A percentile compares a stretch with the other conserved stretches of the same genome.
Evolutionary conservation across 2,888 invertebrate genomes (phyloP).

Genomic region (Archaeoteleia sp.): DNA sequence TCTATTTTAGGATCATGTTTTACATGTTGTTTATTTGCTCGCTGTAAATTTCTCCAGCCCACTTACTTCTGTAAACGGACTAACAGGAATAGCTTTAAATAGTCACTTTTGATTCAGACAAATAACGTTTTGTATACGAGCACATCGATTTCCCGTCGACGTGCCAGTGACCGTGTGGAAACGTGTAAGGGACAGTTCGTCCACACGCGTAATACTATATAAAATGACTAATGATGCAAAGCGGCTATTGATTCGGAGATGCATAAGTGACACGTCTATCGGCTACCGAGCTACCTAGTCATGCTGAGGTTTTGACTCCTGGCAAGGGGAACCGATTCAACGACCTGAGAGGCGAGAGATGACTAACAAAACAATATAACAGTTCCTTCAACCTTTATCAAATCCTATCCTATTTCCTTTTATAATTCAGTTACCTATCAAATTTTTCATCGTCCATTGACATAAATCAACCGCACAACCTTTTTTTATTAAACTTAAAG

Average conservation of each 20-base stretch:
- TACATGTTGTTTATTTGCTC: no score
- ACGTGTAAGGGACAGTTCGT: slow-evolving; percentile 5
- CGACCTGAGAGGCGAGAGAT: slow-evolving; percentile 60
- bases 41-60: no score
- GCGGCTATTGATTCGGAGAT: slow-evolving; percentile 72
- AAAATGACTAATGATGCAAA: slow-evolving; percentile 70
- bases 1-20: no score
- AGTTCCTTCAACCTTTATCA: slow-evolving; percentile 13
- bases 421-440: slow-evolving; percentile 26
- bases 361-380: slow-evolving; percentile 64
- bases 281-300: slow-evolving; percentile 72
- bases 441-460: slow-evolving; percentile 18
- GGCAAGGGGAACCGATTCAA: slow-evolving; percentile 62
- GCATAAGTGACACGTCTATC: slow-evolving; percentile 73
- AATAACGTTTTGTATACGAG: slow-evolving; percentile 12
- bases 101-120: slow-evolving; percentile 12
- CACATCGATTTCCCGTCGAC: slow-evolving; percentile 13
- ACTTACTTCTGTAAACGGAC: no score
- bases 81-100: slow-evolving; percentile 14
- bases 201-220: slow-evolving; percentile 49
- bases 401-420: slow-evolving; percentile 32
- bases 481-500: background rate
- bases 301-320: slow-evolving; percentile 74
- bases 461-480: slow-evolving; percentile 1
- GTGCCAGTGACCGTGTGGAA: slow-evolving; percentile 24